Percentiles rank a stretch among this genome's conserved stretches.
Conservation (phyloP, 2,113 vertebrate genomes). For the Hemichromis elongatus region DNA sequence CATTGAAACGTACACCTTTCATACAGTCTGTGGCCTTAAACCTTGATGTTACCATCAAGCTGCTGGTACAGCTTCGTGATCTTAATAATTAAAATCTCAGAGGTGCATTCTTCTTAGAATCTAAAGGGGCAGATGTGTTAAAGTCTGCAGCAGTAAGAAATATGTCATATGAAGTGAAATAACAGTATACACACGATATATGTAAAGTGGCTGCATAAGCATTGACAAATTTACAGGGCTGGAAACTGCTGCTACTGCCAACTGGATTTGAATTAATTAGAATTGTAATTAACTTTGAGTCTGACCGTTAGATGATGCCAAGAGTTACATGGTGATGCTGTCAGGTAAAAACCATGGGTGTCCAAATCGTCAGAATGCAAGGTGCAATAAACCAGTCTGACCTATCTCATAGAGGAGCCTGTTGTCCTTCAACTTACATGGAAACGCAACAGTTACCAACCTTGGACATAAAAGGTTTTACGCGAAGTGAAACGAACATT, state of each 20-base stretch:
- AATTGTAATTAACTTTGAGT: conserved; percentile 40
- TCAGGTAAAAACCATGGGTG: neutral
- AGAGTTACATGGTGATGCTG: neutral
- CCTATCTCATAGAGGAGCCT: neutral
- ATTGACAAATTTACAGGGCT: conserved; percentile 3
- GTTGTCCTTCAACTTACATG: neutral
- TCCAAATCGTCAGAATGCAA: neutral
- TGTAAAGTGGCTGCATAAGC: neutral
- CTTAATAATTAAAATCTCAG: neutral
- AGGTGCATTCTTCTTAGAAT: neutral
- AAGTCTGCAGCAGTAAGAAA: neutral
- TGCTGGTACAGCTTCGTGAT: neutral
- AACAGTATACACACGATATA: neutral
- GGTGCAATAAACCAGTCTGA: neutral
- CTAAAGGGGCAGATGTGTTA: neutral
- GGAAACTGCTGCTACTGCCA: neutral
- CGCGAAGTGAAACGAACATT: neutral
- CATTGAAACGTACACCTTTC: neutral
- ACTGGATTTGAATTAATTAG: conserved; percentile 12
- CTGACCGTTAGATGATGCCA: neutral
- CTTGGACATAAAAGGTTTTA: neutral
- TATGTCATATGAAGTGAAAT: neutral
- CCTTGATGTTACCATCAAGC: too few species aligned
- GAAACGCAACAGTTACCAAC: neutral
- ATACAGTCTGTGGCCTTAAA: neutral